Conservation (phyloP, 2,888 invertebrate species). For the Patella pellucida region DNA sequence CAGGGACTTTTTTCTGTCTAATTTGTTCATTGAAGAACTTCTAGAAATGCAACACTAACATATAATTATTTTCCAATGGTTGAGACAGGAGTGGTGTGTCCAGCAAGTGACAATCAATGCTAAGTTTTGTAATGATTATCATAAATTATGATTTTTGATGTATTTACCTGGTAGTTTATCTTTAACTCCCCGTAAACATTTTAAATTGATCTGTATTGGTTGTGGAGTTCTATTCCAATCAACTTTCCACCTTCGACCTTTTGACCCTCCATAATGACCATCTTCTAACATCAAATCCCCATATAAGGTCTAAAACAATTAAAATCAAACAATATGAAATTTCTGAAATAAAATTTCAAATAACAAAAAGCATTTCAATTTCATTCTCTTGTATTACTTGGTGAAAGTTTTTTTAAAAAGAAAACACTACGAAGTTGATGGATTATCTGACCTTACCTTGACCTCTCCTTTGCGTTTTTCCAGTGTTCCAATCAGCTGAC, state of each 20-base stretch:
- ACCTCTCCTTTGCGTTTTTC: constrained; percentile 65
- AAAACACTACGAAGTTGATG: not conserved
- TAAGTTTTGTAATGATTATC: too few relatives aligned
- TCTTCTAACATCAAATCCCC: constrained; percentile 67
- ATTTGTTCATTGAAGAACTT: too few relatives aligned
- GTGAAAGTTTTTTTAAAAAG: not conserved
- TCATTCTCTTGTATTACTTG: not conserved
- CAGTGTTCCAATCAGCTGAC: constrained; percentile 60
- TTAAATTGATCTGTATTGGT: constrained; percentile 67
- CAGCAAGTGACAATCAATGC: too few relatives aligned
- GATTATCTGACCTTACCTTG: constrained; percentile 49
- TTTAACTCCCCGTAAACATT: constrained; percentile 65
- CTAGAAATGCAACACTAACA: too few relatives aligned
- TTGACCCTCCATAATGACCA: constrained; percentile 65
- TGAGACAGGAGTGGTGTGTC: too few relatives aligned
- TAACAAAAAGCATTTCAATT: not conserved
- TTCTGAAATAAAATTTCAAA: not conserved
- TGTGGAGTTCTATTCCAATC: constrained; percentile 69
- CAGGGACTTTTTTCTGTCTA: too few relatives aligned
- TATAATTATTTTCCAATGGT: too few relatives aligned
- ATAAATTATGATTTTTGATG: too few relatives aligned
- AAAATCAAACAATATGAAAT: constrained; percentile 2
- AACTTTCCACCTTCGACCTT: constrained; percentile 67
- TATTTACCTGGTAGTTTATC: constrained; percentile 66
- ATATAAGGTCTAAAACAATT: constrained; percentile 59